phyloP scores from a whole-genome alignment of 2,888 invertebrate species.

The Drosophila incognita region DNA sequence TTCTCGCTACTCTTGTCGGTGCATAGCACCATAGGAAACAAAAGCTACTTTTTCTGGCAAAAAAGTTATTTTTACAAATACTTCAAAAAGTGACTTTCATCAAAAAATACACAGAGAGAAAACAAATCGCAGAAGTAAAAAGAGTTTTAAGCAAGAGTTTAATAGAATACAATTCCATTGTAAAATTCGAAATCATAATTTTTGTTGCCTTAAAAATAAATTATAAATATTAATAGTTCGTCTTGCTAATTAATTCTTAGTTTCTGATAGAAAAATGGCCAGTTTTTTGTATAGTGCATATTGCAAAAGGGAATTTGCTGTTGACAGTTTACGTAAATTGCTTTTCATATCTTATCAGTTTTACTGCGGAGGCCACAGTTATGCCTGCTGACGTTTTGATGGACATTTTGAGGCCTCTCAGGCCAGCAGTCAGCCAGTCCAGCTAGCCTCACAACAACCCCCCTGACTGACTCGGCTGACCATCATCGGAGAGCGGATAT shows the following conservation, averaged over 20 bases:
- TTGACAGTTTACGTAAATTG: conserved; percentile 78
- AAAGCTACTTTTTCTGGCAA: not conserved
- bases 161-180: not conserved
- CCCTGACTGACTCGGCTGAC: conserved; percentile 7
- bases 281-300: conserved; percentile 1
- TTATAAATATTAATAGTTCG: not conserved
- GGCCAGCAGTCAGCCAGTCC: not conserved
- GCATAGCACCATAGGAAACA: not conserved
- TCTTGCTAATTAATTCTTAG: not conserved
- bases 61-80: conserved; percentile 3
- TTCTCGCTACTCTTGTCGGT: not conserved
- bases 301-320: conserved; percentile 62
- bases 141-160: not conserved
- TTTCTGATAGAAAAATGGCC: not conserved
- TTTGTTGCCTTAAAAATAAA: not conserved
- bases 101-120: not conserved
- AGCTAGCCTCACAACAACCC: not conserved
- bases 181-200: not conserved
- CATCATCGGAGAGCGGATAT: conserved; percentile 60
- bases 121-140: not conserved
- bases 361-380: conserved; percentile 48
- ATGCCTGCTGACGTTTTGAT: conserved; percentile 71
- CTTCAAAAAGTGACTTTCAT: not conserved
- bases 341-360: conserved; percentile 72
- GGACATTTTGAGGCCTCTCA: conserved; percentile 64